Conservation (phyloP, 2,888 invertebrate species). For the Callyntrura sp. region DNA sequence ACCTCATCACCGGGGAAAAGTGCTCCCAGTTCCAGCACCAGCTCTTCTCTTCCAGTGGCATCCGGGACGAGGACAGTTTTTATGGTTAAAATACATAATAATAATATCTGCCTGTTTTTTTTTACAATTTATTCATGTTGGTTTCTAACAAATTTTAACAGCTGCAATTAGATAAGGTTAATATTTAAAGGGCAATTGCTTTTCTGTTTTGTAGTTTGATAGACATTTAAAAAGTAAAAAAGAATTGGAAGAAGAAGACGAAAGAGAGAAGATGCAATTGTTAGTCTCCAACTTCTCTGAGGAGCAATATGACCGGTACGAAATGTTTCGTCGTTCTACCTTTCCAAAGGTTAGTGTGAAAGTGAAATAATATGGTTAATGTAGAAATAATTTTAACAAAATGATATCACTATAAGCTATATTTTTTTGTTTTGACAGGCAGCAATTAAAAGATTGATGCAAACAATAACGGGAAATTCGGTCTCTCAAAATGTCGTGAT, state of each 20-base stretch:
- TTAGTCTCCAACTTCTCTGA: constrained; percentile 99
- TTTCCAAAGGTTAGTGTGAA: constrained; percentile 93
- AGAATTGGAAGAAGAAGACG: constrained; percentile 94
- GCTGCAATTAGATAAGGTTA: too few relatives aligned
- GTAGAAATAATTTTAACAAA: background rate
- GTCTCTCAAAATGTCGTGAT: constrained; percentile 99
- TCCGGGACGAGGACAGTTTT: background rate
- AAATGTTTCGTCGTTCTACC: constrained; percentile 98
- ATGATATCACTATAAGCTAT: background rate
- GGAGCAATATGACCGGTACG: constrained; percentile 98
- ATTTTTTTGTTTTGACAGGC: constrained; percentile 87
- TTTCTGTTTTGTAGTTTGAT: constrained; percentile 13
- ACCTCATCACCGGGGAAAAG: constrained; percentile 19
- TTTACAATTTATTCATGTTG: background rate
- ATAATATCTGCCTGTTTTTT: background rate
- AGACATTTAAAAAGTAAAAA: constrained; percentile 69
- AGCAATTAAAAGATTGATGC: constrained; percentile 98
- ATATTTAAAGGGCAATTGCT: too few relatives aligned
- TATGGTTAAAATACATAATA: constrained; percentile 8
- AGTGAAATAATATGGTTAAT: background rate
- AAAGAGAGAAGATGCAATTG: constrained; percentile 98
- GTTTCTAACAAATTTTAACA: background rate
- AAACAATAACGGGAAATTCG: constrained; percentile 98
- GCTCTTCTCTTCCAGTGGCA: too few relatives aligned
- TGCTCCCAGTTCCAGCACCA: background rate